Evolutionary conservation across 2,797 vertebrate species (phyloP), one percentile per base, ranked within the genome.

Genomic region (Melanogrammus aeglefinus): DNA sequence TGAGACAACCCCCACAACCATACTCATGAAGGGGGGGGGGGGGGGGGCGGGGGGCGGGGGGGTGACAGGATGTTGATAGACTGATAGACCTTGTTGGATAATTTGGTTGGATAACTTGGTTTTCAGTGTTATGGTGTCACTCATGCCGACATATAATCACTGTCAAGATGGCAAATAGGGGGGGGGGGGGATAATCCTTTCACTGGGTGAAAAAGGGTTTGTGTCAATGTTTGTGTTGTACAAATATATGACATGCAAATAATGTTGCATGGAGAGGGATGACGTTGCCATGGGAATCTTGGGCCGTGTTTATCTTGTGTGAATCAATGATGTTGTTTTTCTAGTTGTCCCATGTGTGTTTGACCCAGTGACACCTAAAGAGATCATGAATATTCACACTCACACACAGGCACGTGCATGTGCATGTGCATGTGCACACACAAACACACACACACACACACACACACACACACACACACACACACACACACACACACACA

Each of bases 211-310:
- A 18, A 6, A 57, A 57, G 47, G 18, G 16, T 4, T 57, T 57
- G 16, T 57, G 14, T 4, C 47, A 21, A 57, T 18, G 47, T 39
- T 39, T 39, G 38, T 39, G 38, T 39, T 39, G 10, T 39, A 39
- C 47, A 57, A 57, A 57, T 21, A 57, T 57, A 16, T 57, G 47
- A 57, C 47, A 57, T 72, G 70, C 70, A 72, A 31, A 72, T 33
- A 14, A 35, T n/a, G 72, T 16, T 38, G 33, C 13, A 21, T 36
- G 72, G 72, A 38, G 33, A 18, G 31, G 69, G 24, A 72, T 35
- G 33, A 6, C 35, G 72, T 29, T 70, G 7, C 66, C 66, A 29
- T 29, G 66, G 66, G 9, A 27, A n/a, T n/a, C 9, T 1, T 66
- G 44, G 47, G 47, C 3, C 16, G n/a, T 29, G 66, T 70, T 27